Base-by-base conservation (phyloP, 2,113 vertebrate species). In the Stegostoma tigrinum region DNA sequence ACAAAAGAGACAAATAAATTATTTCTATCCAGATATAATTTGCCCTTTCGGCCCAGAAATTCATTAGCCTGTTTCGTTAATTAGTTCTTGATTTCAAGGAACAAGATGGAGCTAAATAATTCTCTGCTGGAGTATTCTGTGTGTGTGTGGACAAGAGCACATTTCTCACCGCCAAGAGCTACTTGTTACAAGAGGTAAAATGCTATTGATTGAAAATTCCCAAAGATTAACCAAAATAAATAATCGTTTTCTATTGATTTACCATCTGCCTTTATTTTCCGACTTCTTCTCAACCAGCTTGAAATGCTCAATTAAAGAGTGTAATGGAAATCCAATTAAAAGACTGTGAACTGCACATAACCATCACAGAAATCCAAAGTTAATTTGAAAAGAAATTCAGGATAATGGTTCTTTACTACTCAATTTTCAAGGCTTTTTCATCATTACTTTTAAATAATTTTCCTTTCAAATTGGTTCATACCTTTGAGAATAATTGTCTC, bases 291-390 rank as follows among this genome's bases (percentile, higher is more conserved):
- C 23, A 94, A 61, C 17, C 5, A 42, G 30, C 12, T 68, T 94
- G 93, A 30, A 61, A 27, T 68, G 24, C 38, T 30, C 64, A 70
- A 94, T 94, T 94, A 94, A 94, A 68, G 38, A 12, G n/a, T 68
- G 48, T 94, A 93, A 93, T 70, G 42, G 34, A 70, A 45, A 45
- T 94, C 42, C 67, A 70, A 70, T 70, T 94, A 94, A 48, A 70
- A 94, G 93, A 48, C n/a, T 48, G 38, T 70, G 48, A 94, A 94
- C n/a, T 45, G 38, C n/a, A 30, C 17, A n/a, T 94, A 70, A 94
- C 66, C 8, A 27, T 42, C 52, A 48, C 42, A 94, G 67, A 17
- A 94, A 42, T 70, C n/a, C 24, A 27, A 70, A 70, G 67, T 66
- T 45, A 42, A 94, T 70, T 94, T 45, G 27, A 70, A 70, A 68